Evolutionary conservation across 2,113 vertebrate genomes (phyloP).

Genomic region (Eurystomus gularis): DNA sequence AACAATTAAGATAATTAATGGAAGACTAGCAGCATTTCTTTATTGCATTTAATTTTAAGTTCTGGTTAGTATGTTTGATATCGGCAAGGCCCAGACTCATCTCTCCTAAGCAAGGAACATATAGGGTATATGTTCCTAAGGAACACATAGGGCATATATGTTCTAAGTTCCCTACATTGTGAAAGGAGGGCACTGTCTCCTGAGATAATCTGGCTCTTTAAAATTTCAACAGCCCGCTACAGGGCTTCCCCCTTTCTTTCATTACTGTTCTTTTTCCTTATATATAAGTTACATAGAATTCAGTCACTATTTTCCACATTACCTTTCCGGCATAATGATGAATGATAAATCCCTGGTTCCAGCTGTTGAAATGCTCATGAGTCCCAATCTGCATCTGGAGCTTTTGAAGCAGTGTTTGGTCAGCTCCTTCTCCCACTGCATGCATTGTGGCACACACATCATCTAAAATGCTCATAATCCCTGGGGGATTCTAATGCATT

Average conservation of each 20-base stretch:
- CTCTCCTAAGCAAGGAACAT: neutral
- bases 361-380: conserved; percentile 99
- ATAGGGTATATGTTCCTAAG: no score
- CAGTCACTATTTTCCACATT: neutral
- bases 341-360: conserved; percentile 99
- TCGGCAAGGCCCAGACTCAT: neutral
- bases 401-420: conserved; percentile 96
- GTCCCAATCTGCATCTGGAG: conserved; percentile 92
- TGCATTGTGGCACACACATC: conserved; percentile 99
- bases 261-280: neutral
- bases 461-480: conserved; percentile 95
- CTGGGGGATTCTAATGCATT: conserved; percentile 86
- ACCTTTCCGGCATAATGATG: conserved; percentile 99
- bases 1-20: neutral
- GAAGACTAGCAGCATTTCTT: neutral
- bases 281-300: neutral
- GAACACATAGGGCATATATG: neutral
- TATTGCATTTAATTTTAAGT: neutral
- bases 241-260: neutral
- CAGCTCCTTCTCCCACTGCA: conserved; percentile 92
- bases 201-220: neutral
- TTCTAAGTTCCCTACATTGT: neutral
- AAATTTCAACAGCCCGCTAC: neutral
- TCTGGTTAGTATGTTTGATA: neutral
- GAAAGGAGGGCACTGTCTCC: neutral